Evolutionary conservation across 2,888 invertebrate species (phyloP).

Genomic region (Stenotaenia linearis): DNA sequence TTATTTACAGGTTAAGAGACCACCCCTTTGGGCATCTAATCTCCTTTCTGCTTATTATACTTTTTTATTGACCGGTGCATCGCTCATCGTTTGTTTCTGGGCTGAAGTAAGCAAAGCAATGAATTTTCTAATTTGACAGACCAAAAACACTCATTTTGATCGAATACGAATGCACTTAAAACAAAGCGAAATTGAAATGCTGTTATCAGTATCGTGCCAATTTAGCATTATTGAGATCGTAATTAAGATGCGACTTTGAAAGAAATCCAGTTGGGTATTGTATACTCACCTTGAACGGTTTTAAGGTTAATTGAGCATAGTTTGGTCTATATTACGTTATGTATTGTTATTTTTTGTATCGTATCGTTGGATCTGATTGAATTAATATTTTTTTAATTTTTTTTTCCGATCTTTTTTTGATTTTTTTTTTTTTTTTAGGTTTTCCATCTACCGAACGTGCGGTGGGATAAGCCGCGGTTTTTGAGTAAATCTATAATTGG

Average conservation of each 20-base stretch:
- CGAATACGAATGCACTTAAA: no score
- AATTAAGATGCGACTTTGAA: not conserved
- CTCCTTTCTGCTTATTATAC: slow-evolving; percentile 86
- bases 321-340: no score
- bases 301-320: no score
- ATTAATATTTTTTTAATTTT: not conserved
- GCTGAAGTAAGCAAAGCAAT: slow-evolving; percentile 63
- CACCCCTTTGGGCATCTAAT: slow-evolving; percentile 76
- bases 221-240: not conserved
- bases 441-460: slow-evolving; percentile 79
- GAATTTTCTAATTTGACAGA: no score
- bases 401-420: not conserved
- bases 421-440: slow-evolving; percentile 56
- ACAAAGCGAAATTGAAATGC: not conserved
- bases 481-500: slow-evolving; percentile 85
- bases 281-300: not conserved
- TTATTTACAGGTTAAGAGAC: slow-evolving; percentile 39
- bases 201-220: not conserved
- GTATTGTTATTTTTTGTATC: no score
- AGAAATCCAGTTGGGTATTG: not conserved
- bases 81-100: slow-evolving; percentile 88
- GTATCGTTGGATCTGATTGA: not conserved
- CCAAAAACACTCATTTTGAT: no score
- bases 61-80: slow-evolving; percentile 77
- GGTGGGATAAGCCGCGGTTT: slow-evolving; percentile 82